A percentile compares a stretch with the other conserved stretches of the same genome.
These are phyloP conservation scores for Micrastur ruficollis DNA, from an alignment of 2,797 vertebrate genomes.

Conservation along the genomic window DNA sequence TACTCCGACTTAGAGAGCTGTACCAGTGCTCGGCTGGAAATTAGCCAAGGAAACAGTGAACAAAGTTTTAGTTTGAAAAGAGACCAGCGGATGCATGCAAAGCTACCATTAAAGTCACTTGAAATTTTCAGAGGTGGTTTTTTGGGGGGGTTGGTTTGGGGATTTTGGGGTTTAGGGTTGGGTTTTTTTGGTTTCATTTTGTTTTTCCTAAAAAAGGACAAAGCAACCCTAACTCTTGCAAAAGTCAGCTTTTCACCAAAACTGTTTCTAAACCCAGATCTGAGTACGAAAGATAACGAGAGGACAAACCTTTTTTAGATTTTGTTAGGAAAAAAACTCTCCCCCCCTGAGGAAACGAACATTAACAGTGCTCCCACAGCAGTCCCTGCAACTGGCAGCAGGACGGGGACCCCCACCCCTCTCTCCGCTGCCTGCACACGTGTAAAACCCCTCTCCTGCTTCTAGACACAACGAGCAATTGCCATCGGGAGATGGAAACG, in stretches of 20 bases:
- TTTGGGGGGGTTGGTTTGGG: background rate
- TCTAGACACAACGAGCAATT: rapidly evolving
- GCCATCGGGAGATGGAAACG: background rate
- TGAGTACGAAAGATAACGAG: background rate
- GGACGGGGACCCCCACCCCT: rapidly evolving
- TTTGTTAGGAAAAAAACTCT: rapidly evolving
- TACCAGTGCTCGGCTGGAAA: background rate
- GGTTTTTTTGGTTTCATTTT: no score
- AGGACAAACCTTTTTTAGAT: background rate
- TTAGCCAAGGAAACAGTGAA: rapidly evolving
- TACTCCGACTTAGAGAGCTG: rapidly evolving
- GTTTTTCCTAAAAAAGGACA: background rate
- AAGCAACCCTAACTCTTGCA: background rate
- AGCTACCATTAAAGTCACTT: rapidly evolving
- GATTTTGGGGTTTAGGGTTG: no score
- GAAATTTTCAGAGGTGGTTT: background rate
- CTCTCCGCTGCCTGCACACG: rapidly evolving
- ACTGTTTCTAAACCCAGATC: background rate
- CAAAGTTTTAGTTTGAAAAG: background rate
- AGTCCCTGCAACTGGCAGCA: background rate
- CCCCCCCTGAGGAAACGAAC: background rate
- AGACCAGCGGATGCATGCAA: rapidly evolving
- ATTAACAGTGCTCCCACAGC: rapidly evolving
- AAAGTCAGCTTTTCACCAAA: background rate
- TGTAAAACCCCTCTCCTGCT: background rate